Conservation (phyloP, 2,888 invertebrate species). For the Himalopsyche japonica region DNA sequence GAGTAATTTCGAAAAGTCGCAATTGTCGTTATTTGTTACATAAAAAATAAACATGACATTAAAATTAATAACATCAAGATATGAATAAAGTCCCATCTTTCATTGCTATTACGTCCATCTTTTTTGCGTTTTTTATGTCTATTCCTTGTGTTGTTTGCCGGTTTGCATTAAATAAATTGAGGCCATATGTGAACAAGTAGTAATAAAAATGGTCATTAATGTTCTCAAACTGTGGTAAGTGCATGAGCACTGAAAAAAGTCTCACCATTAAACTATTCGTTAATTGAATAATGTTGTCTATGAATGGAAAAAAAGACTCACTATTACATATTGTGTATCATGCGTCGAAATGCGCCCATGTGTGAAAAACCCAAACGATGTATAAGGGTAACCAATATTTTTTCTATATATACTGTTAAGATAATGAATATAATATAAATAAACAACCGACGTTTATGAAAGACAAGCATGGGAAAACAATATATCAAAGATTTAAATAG, state of each 20-base stretch:
- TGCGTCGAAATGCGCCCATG: too few species aligned
- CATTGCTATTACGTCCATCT: background rate
- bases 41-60: background rate
- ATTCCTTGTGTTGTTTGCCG: background rate
- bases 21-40: too few species aligned
- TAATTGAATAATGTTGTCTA: background rate
- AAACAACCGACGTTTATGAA: too few species aligned
- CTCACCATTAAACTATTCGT: background rate
- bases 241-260: background rate
- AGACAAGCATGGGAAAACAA: too few species aligned
- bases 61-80: background rate
- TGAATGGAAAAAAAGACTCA: background rate
- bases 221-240: background rate
- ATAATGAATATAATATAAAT: too few species aligned
- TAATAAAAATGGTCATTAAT: background rate
- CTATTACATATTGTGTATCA: too few species aligned
- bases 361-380: too few species aligned
- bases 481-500: too few species aligned
- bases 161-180: background rate
- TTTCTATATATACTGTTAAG: too few species aligned
- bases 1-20: too few species aligned
- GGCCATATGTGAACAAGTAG: background rate
- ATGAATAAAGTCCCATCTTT: background rate
- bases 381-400: too few species aligned
- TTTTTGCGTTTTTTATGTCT: background rate